phyloP scores from a whole-genome alignment of 2,888 invertebrate species.

The Ormyrus nitidulus region DNA sequence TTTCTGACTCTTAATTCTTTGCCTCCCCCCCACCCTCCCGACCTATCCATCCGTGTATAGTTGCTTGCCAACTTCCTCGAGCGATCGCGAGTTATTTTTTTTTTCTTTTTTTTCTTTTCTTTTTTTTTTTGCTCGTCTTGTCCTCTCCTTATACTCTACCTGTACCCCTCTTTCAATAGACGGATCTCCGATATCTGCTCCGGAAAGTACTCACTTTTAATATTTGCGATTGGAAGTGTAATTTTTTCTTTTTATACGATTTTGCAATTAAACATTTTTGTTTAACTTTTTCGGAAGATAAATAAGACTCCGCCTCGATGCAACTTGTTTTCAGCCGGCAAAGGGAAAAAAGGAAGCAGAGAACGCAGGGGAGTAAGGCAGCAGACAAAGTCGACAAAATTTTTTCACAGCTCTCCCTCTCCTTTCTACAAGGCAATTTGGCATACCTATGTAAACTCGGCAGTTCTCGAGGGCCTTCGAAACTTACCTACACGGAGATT shows the following conservation, averaged over 20 bases:
- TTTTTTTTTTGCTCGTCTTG: constrained; percentile 56
- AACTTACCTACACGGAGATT: constrained; percentile 63
- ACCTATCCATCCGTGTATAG: constrained; percentile 59
- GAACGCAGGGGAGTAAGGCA: constrained; percentile 9
- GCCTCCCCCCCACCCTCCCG: constrained; percentile 58
- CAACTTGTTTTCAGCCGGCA: neutral
- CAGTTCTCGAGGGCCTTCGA: constrained; percentile 66
- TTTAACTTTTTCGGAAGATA: too few relatives aligned
- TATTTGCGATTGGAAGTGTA: too few relatives aligned
- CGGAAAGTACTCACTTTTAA: too few relatives aligned
- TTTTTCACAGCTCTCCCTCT: constrained; percentile 49
- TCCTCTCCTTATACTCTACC: constrained; percentile 28
- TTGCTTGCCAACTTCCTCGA: constrained; percentile 67
- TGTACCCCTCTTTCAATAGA: constrained; percentile 33
- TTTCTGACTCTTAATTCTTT: constrained; percentile 72
- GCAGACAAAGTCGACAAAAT: constrained; percentile 25
- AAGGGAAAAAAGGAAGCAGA: neutral
- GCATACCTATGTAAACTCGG: constrained; percentile 65
- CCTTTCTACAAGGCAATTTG: constrained; percentile 69
- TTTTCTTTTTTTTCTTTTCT: constrained; percentile 57
- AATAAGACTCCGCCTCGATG: too few relatives aligned
- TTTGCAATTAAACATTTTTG: too few relatives aligned
- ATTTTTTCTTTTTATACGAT: too few relatives aligned
- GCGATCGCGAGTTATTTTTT: constrained; percentile 54
- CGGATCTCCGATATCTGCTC: constrained; percentile 52